Evolutionary conservation across 1,140 invertebrate genomes (phyloP), one percentile per base, ranked within the genome.

Genomic region (Zeugodacus cucurbitae): DNA sequence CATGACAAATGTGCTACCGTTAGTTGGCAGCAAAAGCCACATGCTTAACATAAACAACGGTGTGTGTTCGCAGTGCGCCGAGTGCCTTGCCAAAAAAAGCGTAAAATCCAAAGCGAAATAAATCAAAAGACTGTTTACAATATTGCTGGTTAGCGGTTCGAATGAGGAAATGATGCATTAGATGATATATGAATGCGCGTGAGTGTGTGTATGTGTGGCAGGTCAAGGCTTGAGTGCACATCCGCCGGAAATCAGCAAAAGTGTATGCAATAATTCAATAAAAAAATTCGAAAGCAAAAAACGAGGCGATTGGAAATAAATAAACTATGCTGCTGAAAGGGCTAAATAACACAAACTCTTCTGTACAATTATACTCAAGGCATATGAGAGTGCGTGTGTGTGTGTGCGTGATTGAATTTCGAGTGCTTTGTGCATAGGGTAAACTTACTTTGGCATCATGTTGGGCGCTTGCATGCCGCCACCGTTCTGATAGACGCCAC

Each of bases 1-100:
- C n/a, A 82, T 82, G 74, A 82, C 41, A 82, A 82, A 82, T 82
- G 74, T 54, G n/a, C 41, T n/a, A 82, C 41, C 74, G 44, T 82
- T 48, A 48, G 37, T 74, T 74, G 41, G 74, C 74, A 82, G 74
- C 20, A 82, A 48, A 82, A 48, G 3, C 41, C 44, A 34, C 22
- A 17, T 41, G 22, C 70, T 82, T 82, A 22, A 34, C 34, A 37
- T 48, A 14, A 17, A 58, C 44, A 78, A 37, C 34, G 67, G 37
- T 32, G 41, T 67, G 26, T 22, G 37, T 54, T 54, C 20, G 48
- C 14, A 20, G n/a, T n/a, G 41, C 37, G 2, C 20, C 14, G 22
- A 82, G 10, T 41, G 26, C 3, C 1, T 1, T 82, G 41, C 37
- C 22, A 82, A 82, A 82, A 82, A 82, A 54, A 29, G 41, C 74